Evolutionary conservation across 2,888 invertebrate genomes (phyloP), one percentile per base, ranked within the genome.

Genomic region (Sinotaia quadrata): DNA sequence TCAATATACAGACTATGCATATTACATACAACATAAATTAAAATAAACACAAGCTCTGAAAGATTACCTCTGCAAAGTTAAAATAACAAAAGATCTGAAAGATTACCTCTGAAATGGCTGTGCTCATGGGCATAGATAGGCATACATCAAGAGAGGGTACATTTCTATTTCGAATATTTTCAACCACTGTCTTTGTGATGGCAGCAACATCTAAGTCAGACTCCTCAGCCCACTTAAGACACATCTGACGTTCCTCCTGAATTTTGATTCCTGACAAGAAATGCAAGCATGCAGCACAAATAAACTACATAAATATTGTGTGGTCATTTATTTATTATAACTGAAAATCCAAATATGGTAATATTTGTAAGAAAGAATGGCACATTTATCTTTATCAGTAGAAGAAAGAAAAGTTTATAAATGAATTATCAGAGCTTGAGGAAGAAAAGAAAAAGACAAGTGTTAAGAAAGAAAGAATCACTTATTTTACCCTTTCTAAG

Each of bases 181-280:
- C 94, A 0, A 97, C 95, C 0, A 96, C 94, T 70, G 93, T 90
- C 84, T 93, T 93, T 0, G 96, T 95, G 68, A 96, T 94, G 27
- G 92, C 92, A 69, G 93, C 92, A n/a, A 96, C 92, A 89, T 96
- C 94, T 49, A 97, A 90, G 15, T 94, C 94, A 52, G 93, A 93
- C 77, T 88, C 83, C 68, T 85, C 77, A 92, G 94, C 82, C 90
- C 91, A 29, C 90, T 84, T 74, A 31, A 89, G 75, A 74, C 88
- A 89, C n/a, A 75, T 71, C 66, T 85, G 84, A 15, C 88, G 75
- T 58, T 88, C 86, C n/a, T 82, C 83, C 37, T 81, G 81, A 47
- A 84, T 84, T 37, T 78, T 80, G 29, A 89, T 81, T 61, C 84
- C 88, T 89, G 71, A 2, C 8, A 3, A 21, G 24, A 18, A 7